A percentile compares a stretch with the other conserved stretches of the same genome.
Evolutionary conservation across 2,797 vertebrate genomes (phyloP).

Genomic region (Leptatherina wallacei): DNA sequence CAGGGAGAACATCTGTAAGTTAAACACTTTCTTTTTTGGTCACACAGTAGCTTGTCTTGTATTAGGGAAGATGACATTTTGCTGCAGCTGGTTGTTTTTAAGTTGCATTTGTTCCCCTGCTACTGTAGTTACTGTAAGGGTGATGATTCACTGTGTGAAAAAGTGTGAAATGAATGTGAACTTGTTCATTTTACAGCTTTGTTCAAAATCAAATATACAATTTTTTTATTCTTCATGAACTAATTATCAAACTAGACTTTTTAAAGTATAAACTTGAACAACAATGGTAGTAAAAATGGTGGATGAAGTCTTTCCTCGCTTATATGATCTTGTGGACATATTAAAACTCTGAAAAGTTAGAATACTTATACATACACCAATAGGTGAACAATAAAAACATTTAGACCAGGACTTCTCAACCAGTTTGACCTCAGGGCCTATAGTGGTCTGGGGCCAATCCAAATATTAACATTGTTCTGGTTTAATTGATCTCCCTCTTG

Average conservation of each 20-base stretch:
- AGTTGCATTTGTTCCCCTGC: not conserved
- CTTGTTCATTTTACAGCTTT: not conserved
- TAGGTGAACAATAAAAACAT: not conserved
- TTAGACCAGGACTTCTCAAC: too few relatives aligned
- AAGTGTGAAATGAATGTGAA: not conserved
- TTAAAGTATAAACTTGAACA: not conserved
- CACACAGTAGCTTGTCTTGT: not conserved
- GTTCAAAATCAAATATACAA: too few relatives aligned
- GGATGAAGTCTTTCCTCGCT: not conserved
- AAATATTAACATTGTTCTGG: too few relatives aligned
- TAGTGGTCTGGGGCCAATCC: too few relatives aligned
- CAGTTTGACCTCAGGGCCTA: too few relatives aligned
- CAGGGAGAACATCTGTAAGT: not conserved
- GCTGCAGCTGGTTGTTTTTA: not conserved
- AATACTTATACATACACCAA: not conserved
- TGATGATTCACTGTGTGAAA: not conserved
- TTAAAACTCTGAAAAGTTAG: too few relatives aligned
- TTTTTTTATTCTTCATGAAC: too few relatives aligned
- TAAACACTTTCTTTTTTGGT: not conserved
- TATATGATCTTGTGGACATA: too few relatives aligned
- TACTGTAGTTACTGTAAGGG: not conserved
- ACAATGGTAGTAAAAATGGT: not conserved
- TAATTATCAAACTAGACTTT: too few relatives aligned
- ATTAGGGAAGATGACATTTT: not conserved
- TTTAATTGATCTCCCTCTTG: too few relatives aligned